Percentiles rank a stretch among this genome's conserved stretches.
These are phyloP conservation scores for Fundulus diaphanus DNA, from an alignment of 2,797 vertebrate species.

Conservation along the genomic window DNA sequence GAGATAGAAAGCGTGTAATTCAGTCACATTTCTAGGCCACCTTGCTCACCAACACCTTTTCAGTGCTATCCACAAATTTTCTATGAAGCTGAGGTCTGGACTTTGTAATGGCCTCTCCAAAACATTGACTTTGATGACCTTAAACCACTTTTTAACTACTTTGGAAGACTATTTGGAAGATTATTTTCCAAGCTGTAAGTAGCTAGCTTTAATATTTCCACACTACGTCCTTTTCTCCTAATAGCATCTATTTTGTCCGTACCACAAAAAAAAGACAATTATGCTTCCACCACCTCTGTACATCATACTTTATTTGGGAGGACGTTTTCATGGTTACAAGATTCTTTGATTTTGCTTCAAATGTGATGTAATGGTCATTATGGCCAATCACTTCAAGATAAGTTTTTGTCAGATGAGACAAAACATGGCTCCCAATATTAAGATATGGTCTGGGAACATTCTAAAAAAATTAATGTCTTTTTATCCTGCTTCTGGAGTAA, in stretches of 20 bases:
- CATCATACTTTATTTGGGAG: not conserved
- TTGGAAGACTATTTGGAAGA: not conserved
- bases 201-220: too few relatives aligned
- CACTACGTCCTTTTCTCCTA: not conserved
- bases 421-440: not conserved
- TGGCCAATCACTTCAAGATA: not conserved
- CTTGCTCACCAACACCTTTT: too few relatives aligned
- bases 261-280: not conserved
- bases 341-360: not conserved
- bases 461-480: too few relatives aligned
- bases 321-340: not conserved
- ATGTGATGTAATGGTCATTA: not conserved
- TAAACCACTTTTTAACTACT: not conserved
- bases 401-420: not conserved
- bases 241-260: not conserved
- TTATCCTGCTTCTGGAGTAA: too few relatives aligned
- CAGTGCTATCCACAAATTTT: too few relatives aligned
- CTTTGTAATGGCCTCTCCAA: too few relatives aligned
- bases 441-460: too few relatives aligned
- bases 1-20: not conserved
- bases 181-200: not conserved
- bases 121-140: too few relatives aligned
- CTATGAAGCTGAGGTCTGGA: too few relatives aligned
- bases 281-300: not conserved
- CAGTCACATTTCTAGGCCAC: not conserved